Evolutionary conservation across 2,888 invertebrate genomes (phyloP), one percentile per base, ranked within the genome.

Genomic region (Acanthococcus lagerstroemiae): DNA sequence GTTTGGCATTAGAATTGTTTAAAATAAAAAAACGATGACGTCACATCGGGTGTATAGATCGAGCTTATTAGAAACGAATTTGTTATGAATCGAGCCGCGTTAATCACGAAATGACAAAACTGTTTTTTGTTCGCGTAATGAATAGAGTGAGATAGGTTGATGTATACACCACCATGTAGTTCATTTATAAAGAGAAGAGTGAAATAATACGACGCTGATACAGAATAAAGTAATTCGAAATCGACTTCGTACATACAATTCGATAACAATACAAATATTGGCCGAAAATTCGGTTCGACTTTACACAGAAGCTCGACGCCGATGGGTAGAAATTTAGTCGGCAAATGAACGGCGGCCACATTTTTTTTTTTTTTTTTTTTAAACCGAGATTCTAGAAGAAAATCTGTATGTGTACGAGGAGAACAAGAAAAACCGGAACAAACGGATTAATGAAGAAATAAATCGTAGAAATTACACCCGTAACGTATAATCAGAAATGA

Each of bases 21-120:
- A 57, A 44, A 57, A 58, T 58, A 46, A 46, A 26, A n/a, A 37
- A 15, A 37, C 37, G 37, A 46, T 58, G 58, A 58, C 58, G 58
- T 58, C 58, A 58, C 26, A 58, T 45, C 25, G 24, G 25, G 44
- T 25, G 26, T 12, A 12, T 19, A 19, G 9, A 9, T 9, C 44
- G 58, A 58, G 45, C 58, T 58, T 58, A 58, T 58, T 58, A 58
- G 58, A 58, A 58, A 58, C 58, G 44, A 58, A 58, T 58, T 46
- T 58, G 22, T 44, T 44, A n/a, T 58, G 58, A 46, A 58, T 58
- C 26, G 46, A 58, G 58, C 17, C 9, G 58, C 26, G 58, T 58
- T 58, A 58, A 58, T 58, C 58, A 58, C 58, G 58, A 46, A 58
- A 58, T 58, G 58, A 58, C 58, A 58, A 58, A 58, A 44, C 46